These are phyloP conservation scores for Pycnomerus fuliginosus DNA, from an alignment of 2,888 invertebrate species.

Conservation along the genomic window DNA sequence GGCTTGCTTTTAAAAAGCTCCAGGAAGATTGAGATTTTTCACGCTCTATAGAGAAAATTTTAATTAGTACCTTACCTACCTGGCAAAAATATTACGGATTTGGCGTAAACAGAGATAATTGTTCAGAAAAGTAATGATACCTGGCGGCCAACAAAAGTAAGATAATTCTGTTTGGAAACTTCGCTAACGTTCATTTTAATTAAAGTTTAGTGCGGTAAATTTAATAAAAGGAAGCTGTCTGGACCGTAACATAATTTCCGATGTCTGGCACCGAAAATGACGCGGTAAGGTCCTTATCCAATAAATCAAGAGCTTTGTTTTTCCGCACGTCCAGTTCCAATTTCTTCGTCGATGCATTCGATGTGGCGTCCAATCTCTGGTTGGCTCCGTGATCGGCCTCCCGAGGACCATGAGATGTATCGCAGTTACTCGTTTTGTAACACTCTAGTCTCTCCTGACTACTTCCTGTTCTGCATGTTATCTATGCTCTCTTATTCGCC, in stretches of 20 bases:
- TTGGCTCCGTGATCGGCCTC: constrained; percentile 44
- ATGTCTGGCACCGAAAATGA: constrained; percentile 41
- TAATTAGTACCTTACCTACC: too few relatives aligned
- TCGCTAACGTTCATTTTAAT: constrained; percentile 19
- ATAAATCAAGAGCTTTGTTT: constrained; percentile 45
- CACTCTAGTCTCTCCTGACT: constrained; percentile 24
- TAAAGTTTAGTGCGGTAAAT: constrained; percentile 30
- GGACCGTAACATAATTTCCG: constrained; percentile 39
- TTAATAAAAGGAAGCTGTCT: constrained; percentile 32
- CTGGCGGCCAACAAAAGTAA: not conserved
- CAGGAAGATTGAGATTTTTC: too few relatives aligned
- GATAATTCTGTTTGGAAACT: not conserved
- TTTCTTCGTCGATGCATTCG: constrained; percentile 44
- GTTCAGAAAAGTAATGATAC: not conserved
- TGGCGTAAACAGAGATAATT: too few relatives aligned
- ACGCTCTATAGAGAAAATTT: too few relatives aligned
- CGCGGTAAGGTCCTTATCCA: constrained; percentile 36
- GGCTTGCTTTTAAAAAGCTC: constrained; percentile 19
- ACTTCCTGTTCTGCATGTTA: constrained; percentile 26
- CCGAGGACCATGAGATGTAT: constrained; percentile 32
- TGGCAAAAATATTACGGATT: too few relatives aligned
- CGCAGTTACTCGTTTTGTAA: not conserved
- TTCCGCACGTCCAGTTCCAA: constrained; percentile 48
- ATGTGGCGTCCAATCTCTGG: constrained; percentile 43
- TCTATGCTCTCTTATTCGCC: constrained; percentile 6